phyloP scores from a whole-genome alignment of 2,888 invertebrate species.

The Eristalis arbustorum region DNA sequence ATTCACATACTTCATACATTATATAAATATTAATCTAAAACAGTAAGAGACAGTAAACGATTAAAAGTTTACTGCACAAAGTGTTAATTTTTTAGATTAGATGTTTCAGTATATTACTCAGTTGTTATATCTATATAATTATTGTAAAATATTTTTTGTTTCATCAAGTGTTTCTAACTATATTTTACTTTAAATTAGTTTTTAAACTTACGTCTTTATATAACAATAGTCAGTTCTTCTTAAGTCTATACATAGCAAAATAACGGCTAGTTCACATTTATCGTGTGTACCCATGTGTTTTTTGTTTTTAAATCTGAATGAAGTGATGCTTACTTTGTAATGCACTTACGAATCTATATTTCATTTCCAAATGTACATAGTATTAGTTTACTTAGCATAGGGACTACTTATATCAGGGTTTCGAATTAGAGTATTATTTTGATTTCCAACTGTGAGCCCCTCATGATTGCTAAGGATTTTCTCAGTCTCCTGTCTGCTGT shows the following conservation, averaged over 20 bases:
- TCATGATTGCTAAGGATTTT: conserved; percentile 78
- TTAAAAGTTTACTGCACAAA: not conserved
- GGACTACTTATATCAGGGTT: conserved; percentile 78
- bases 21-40: not conserved
- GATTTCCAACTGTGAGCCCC: conserved; percentile 74
- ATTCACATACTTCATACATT: not conserved
- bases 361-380: conserved; percentile 55
- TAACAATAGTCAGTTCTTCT: conserved; percentile 70
- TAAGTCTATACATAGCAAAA: conserved; percentile 65
- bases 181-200: conserved; percentile 4
- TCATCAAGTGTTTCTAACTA: conserved; percentile 25
- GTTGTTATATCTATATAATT: conserved; percentile 57
- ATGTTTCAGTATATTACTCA: conserved; percentile 32
- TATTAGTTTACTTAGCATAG: conserved; percentile 76
- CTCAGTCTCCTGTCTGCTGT: conserved; percentile 80
- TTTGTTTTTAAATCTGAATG: conserved; percentile 42
- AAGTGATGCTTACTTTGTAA: conserved; percentile 40
- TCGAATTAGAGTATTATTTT: conserved; percentile 78
- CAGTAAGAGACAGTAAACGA: not conserved
- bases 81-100: conserved; percentile 21
- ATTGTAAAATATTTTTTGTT: conserved; percentile 55
- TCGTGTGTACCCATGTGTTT: conserved; percentile 26
- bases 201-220: conserved; percentile 58
- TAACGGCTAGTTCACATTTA: conserved; percentile 55
- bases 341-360: conserved; percentile 29